Conservation (phyloP, 2,113 vertebrate genomes). For the Suricata suricatta region DNA sequence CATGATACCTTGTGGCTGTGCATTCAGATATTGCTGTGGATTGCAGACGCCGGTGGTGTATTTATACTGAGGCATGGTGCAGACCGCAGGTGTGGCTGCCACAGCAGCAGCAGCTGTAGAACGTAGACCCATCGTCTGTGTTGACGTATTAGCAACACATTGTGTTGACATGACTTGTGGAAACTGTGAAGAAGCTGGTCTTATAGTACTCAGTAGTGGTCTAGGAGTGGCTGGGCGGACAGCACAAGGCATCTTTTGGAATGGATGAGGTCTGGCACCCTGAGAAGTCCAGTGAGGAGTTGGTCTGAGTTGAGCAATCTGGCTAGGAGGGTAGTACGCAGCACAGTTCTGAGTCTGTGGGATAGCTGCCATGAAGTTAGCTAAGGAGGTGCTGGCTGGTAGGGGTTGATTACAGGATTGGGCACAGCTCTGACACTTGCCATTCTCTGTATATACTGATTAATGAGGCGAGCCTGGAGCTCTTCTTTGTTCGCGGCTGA, state of each 20-base stretch:
- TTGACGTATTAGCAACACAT: conserved; percentile 92
- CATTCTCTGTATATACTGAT: conserved; percentile 99
- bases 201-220: conserved; percentile 95
- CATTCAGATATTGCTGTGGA: conserved; percentile 95
- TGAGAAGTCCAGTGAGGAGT: conserved; percentile 97
- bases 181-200: conserved; percentile 94
- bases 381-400: conserved; percentile 97
- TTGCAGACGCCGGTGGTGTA: conserved; percentile 97
- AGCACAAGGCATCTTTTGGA: conserved; percentile 97
- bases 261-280: conserved; percentile 97
- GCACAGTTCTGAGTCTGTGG: conserved; percentile 98
- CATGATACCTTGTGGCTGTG: conserved; percentile 96
- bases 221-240: conserved; percentile 97
- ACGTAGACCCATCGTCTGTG: conserved; percentile 94
- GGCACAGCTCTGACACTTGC: conserved; percentile 97
- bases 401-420: conserved; percentile 98
- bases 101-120: conserved; percentile 92
- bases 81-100: conserved; percentile 91
- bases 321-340: conserved; percentile 97
- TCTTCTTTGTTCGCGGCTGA: conserved; percentile 98
- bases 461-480: conserved; percentile 97
- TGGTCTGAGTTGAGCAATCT: conserved; percentile 95
- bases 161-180: conserved; percentile 97
- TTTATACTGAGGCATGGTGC: conserved; percentile 95
- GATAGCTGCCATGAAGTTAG: conserved; percentile 99